Percentiles rank a stretch among this genome's conserved stretches.
These are phyloP conservation scores for Nothura maculosa DNA, from an alignment of 2,797 vertebrate genomes.

Conservation along the genomic window DNA sequence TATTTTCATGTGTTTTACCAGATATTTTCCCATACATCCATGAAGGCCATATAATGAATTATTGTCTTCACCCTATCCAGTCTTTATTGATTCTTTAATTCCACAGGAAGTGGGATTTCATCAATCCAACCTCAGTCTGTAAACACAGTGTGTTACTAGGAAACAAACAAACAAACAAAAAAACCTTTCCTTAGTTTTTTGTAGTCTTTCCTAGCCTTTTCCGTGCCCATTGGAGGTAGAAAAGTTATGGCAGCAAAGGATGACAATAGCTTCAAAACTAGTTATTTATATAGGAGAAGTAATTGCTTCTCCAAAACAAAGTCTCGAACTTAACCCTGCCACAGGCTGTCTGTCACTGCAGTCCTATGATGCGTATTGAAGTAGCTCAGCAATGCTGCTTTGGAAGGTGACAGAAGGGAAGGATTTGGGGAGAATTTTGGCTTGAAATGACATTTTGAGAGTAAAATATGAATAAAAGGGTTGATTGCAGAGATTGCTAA, in stretches of 20 bases:
- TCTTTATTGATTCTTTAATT: neutral
- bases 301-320: neutral
- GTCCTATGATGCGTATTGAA: neutral
- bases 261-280: neutral
- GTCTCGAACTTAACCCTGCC: neutral
- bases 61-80: neutral
- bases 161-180: neutral
- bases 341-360: neutral
- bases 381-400: neutral
- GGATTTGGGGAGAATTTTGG: neutral
- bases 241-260: neutral
- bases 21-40: rapidly evolving
- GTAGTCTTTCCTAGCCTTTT: neutral
- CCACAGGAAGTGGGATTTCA: neutral
- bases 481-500: neutral
- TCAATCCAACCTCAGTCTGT: neutral
- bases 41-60: neutral
- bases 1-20: neutral
- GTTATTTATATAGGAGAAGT: neutral
- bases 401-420: neutral
- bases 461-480: neutral
- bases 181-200: neutral
- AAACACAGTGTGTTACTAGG: neutral
- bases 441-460: neutral
- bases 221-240: neutral